These are phyloP conservation scores for Solea solea DNA, from an alignment of 2,113 vertebrate species.

Conservation along the genomic window DNA sequence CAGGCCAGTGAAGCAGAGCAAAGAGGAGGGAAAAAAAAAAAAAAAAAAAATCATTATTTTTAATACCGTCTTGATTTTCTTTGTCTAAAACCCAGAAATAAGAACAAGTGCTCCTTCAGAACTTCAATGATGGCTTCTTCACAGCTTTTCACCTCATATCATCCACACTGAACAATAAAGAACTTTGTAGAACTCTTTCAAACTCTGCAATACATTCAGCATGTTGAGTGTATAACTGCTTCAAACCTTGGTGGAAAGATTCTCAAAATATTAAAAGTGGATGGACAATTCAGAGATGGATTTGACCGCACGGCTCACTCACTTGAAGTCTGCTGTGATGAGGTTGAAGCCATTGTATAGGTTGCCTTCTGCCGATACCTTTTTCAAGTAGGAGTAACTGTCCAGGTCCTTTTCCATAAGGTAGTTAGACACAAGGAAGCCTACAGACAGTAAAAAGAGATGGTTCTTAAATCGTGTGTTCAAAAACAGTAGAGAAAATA, in stretches of 20 bases:
- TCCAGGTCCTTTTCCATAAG: conserved; percentile 87
- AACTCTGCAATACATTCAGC: too few species aligned
- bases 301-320: conserved; percentile 62
- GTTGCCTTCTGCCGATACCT: conserved; percentile 89
- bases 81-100: conserved; percentile 46
- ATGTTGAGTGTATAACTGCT: too few species aligned
- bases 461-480: not conserved
- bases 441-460: conserved; percentile 67
- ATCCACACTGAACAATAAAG: conserved; percentile 12
- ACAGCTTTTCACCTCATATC: conserved; percentile 16
- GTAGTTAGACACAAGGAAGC: conserved; percentile 92
- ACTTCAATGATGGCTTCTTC: conserved; percentile 40
- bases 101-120: conserved; percentile 51
- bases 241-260: not conserved
- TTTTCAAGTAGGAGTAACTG: conserved; percentile 93
- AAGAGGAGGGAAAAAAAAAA: not conserved
- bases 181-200: not conserved
- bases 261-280: not conserved
- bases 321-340: conserved; percentile 95
- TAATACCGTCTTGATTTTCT: conserved; percentile 39
- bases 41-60: conserved; percentile 21
- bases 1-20: conserved; percentile 2
- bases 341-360: conserved; percentile 98
- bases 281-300: too few species aligned
- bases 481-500: conserved; percentile 4